A percentile compares a stretch with the other conserved stretches of the same genome.
Evolutionary conservation across 2,888 invertebrate species (phyloP).

Genomic region (Lasioglossum marginatum): DNA sequence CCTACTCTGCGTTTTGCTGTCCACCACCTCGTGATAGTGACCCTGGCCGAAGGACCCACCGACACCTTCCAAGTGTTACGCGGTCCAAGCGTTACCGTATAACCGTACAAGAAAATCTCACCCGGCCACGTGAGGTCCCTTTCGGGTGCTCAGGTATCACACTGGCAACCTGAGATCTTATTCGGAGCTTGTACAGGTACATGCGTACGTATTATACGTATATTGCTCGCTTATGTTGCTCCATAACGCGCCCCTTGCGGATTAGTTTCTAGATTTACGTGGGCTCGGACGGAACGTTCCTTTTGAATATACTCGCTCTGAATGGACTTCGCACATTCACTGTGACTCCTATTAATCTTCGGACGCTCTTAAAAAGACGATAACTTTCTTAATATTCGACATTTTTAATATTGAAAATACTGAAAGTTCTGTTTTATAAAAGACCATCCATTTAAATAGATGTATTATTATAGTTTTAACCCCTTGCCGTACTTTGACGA

Average conservation of each 20-base stretch:
- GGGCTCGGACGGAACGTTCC: not conserved
- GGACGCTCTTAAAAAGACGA: too few relatives aligned
- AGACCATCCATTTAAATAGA: not conserved
- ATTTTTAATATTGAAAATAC: too few relatives aligned
- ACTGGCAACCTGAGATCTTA: conserved; percentile 77
- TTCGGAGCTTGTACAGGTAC: conserved; percentile 60
- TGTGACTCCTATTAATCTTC: not conserved
- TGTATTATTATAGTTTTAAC: not conserved
- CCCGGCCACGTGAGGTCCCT: conserved; percentile 73
- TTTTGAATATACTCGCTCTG: not conserved
- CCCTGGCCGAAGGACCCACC: conserved; percentile 68
- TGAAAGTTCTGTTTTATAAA: not conserved
- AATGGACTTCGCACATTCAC: not conserved
- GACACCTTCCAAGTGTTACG: conserved; percentile 82
- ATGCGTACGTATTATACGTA: conserved; percentile 40
- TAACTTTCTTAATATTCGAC: too few relatives aligned
- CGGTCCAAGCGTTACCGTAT: conserved; percentile 71
- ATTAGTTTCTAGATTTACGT: conserved; percentile 31
- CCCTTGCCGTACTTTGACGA: too few relatives aligned
- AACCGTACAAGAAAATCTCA: conserved; percentile 75
- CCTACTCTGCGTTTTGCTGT: conserved; percentile 63
- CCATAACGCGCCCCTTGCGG: conserved; percentile 28
- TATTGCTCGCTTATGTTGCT: conserved; percentile 20
- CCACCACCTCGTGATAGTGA: conserved; percentile 66
- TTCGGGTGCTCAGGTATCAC: conserved; percentile 78